phyloP scores from a whole-genome alignment of 2,888 invertebrate genomes.

The Zygogramma bicolorata region DNA sequence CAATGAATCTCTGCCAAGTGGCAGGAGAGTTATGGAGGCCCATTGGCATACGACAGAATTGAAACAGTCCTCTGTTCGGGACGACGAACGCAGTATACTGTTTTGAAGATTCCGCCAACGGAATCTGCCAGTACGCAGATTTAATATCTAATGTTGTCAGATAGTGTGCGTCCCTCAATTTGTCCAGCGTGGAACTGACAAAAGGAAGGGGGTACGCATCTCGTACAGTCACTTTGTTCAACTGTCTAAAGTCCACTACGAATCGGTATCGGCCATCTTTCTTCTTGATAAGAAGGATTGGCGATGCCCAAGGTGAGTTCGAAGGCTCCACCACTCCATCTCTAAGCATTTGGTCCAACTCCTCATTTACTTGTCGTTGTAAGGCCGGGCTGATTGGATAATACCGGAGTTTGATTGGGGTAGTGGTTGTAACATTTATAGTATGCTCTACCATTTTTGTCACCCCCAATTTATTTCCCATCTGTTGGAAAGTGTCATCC shows the following conservation, averaged over 20 bases:
- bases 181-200: slow-evolving; percentile 22
- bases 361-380: slow-evolving; percentile 34
- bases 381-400: slow-evolving; percentile 33
- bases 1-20: slow-evolving; percentile 48
- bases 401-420: slow-evolving; percentile 40
- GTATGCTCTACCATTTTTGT: slow-evolving; percentile 35
- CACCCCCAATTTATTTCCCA: slow-evolving; percentile 25
- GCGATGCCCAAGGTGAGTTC: too few species aligned
- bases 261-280: slow-evolving; percentile 48
- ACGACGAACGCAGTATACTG: slow-evolving; percentile 53
- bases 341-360: slow-evolving; percentile 48
- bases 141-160: slow-evolving; percentile 36
- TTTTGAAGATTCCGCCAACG: slow-evolving; percentile 18
- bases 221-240: slow-evolving; percentile 42
- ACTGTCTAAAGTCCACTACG: slow-evolving; percentile 45
- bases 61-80: slow-evolving; percentile 44
- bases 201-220: slow-evolving; percentile 36
- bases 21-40: slow-evolving; percentile 48
- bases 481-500: slow-evolving; percentile 29
- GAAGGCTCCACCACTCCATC: slow-evolving; percentile 49
- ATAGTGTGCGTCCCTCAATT: slow-evolving; percentile 27
- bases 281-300: too few species aligned
- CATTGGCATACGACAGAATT: slow-evolving; percentile 45
- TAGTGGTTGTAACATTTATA: slow-evolving; percentile 23
- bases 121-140: slow-evolving; percentile 36